Evolutionary conservation across 2,113 vertebrate genomes (phyloP).

Genomic region (Danionella cerebrum): DNA sequence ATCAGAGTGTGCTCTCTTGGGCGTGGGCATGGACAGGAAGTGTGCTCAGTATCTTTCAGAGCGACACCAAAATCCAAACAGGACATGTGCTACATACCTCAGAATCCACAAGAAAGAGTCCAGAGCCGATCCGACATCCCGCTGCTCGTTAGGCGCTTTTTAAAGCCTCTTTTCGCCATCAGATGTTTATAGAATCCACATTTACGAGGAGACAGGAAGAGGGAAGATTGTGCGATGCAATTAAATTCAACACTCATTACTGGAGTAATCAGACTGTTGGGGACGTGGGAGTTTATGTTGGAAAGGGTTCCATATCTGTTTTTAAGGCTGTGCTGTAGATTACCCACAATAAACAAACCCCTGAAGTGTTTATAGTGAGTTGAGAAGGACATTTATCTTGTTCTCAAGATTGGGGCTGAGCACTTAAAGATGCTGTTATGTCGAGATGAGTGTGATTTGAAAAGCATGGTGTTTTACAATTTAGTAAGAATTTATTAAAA

Average conservation of each 20-base stretch:
- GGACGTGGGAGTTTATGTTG: not conserved
- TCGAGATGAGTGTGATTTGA: not conserved
- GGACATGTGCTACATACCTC: conserved; percentile 9
- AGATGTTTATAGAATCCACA: conserved; percentile 26
- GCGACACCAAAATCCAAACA: conserved; percentile 33
- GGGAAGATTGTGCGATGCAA: conserved; percentile 20
- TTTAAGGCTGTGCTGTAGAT: not conserved
- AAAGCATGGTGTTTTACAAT: too few relatives aligned
- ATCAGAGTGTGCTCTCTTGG: conserved; percentile 25
- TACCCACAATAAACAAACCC: conserved; percentile 4
- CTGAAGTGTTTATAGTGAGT: conserved; percentile 20
- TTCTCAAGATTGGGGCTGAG: not conserved
- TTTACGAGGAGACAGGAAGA: not conserved
- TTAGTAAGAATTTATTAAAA: too few relatives aligned
- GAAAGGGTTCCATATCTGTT: not conserved
- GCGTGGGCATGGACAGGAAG: conserved; percentile 40
- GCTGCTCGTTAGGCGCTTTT: conserved; percentile 22
- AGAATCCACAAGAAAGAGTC: conserved; percentile 35
- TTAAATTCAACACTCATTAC: conserved; percentile 18
- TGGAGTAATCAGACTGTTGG: conserved; percentile 10
- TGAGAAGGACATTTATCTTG: conserved; percentile 13
- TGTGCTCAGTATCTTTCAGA: conserved; percentile 30
- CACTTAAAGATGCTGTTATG: not conserved
- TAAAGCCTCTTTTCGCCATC: conserved; percentile 16
- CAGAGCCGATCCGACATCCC: conserved; percentile 1